These are phyloP conservation scores for Ophioninae sp. DNA, from an alignment of 2,888 invertebrate genomes.

Conservation along the genomic window DNA sequence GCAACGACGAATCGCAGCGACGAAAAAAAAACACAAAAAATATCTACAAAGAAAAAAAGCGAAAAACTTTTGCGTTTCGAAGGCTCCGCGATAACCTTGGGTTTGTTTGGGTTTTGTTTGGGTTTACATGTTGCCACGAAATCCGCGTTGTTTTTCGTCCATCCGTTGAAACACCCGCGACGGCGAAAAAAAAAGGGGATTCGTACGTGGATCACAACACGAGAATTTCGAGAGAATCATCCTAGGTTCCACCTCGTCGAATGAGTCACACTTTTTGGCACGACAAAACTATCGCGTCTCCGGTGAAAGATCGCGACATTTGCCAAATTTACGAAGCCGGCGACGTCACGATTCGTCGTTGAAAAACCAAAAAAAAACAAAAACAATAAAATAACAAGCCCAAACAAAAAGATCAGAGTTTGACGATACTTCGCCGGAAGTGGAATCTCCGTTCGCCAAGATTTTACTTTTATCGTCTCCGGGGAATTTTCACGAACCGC, in stretches of 20 bases:
- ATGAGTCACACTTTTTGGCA: constrained; percentile 44
- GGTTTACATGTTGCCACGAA: too few species aligned
- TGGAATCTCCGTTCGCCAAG: not conserved
- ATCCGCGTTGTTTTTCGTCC: too few species aligned
- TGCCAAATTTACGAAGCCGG: constrained; percentile 22
- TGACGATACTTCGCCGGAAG: not conserved
- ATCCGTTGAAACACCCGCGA: too few species aligned
- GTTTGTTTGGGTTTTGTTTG: too few species aligned
- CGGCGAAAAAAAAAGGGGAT: not conserved
- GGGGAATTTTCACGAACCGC: not conserved
- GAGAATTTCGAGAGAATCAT: not conserved
- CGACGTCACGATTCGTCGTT: not conserved
- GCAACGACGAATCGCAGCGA: not conserved
- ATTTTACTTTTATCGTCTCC: not conserved
- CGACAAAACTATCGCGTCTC: constrained; percentile 21
- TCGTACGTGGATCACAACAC: constrained; percentile 1
- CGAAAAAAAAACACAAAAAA: too few species aligned
- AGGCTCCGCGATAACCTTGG: too few species aligned
- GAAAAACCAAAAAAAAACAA: not conserved
- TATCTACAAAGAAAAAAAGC: not conserved
- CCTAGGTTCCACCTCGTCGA: not conserved
- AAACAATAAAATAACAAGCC: not conserved
- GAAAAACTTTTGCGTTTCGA: not conserved
- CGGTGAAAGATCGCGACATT: constrained; percentile 16
- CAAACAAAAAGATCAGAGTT: not conserved